These are phyloP conservation scores for Eilema depressum DNA, from an alignment of 2,888 invertebrate genomes.

Conservation along the genomic window DNA sequence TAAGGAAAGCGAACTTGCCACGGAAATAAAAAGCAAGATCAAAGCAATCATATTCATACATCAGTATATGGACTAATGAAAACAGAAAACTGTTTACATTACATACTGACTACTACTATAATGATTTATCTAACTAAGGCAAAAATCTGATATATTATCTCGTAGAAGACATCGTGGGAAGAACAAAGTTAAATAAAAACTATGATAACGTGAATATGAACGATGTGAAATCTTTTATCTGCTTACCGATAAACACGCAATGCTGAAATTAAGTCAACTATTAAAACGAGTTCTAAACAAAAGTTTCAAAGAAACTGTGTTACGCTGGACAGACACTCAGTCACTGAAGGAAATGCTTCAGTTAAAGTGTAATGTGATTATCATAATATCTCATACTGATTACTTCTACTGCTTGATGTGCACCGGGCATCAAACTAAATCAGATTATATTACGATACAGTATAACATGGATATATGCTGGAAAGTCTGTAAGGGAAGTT, in stretches of 20 bases:
- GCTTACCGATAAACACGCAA: conserved; percentile 44
- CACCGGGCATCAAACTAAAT: neutral
- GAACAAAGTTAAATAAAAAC: conserved; percentile 40
- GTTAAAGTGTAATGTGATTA: neutral
- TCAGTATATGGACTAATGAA: neutral
- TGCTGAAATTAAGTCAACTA: conserved; percentile 34
- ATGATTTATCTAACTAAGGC: conserved; percentile 54
- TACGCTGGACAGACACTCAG: neutral
- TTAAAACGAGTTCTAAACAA: neutral
- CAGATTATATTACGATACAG: neutral
- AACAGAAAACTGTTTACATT: conserved; percentile 29
- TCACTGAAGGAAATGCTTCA: neutral
- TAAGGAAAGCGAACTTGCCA: neutral
- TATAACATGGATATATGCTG: too few relatives aligned
- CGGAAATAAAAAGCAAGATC: neutral
- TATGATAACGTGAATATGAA: conserved; percentile 49
- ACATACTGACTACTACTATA: conserved; percentile 7
- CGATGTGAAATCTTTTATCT: conserved; percentile 51
- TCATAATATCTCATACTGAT: neutral
- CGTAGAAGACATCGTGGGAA: conserved; percentile 59
- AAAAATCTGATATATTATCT: conserved; percentile 50
- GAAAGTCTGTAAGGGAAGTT: too few relatives aligned
- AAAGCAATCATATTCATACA: neutral
- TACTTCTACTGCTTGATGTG: neutral
- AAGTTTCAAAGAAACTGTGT: neutral